Evolutionary conservation across 2,113 vertebrate genomes (phyloP), one percentile per base, ranked within the genome.

Genomic region (Microtus richardsoni): DNA sequence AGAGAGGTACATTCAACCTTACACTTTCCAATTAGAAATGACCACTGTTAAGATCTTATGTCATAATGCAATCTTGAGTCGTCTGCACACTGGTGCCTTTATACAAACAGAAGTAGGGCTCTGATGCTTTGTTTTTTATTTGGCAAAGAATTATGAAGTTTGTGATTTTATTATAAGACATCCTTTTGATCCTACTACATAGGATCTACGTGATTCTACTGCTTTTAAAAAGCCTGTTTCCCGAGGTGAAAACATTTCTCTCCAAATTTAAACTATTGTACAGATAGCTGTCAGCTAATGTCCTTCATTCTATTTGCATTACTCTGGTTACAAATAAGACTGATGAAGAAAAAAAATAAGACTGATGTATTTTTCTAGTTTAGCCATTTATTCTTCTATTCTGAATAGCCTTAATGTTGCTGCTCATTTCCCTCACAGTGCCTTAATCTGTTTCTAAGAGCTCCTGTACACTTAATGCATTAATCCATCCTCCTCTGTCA

Each of bases 121-220:
- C 6, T 41, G 73, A 66, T 54, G 19, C 19, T 87, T 75, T 71
- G 7, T 47, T 64, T 54, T 79, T 68, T 49, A 85, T 22, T 89
- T 91, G 77, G 13, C 5, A 91, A 86, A 60, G 77, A 1, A 77
- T 30, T 85, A 41, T n/a, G 2, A 83, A 75, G 17, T 88, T 93
- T 68, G 8, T 13, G 17, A 88, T 66, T 90, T 93, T n/a, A 73
- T 82, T 94, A 52, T 91, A 83, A 93, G 83, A 87, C 0, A 60
- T n/a, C 73, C 21, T 89, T 96, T 96, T 60, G 73, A 80, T 58
- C 19, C 58, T 58, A 58, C 58, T 21, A 58, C 19, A 58, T 58
- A 21, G 58, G 21, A 58, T 58, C 4, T 68, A 41, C 3, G 33
- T 58, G 78, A 80, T 75, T 82, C 11, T 64, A 70, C n/a, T 64